These are phyloP conservation scores for Mesopsocus fuscifrons DNA, from an alignment of 2,888 invertebrate genomes.

Conservation along the genomic window DNA sequence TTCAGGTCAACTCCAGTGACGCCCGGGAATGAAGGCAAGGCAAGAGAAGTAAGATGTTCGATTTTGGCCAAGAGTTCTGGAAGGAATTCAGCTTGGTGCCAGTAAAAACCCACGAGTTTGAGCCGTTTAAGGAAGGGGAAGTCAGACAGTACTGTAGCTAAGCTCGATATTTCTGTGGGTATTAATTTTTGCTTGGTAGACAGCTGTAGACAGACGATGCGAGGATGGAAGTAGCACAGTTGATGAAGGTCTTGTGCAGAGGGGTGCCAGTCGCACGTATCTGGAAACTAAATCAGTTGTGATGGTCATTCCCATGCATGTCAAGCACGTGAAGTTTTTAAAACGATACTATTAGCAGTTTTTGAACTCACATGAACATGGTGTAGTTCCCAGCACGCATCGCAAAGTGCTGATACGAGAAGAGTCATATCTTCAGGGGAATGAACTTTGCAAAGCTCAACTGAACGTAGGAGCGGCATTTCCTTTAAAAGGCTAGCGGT, in stretches of 20 bases:
- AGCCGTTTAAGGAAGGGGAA: background rate
- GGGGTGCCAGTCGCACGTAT: background rate
- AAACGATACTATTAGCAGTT: no score
- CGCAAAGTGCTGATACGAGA: background rate
- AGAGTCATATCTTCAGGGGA: background rate
- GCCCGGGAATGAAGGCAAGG: background rate
- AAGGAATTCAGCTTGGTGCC: background rate
- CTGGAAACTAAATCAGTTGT: background rate
- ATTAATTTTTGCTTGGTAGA: background rate
- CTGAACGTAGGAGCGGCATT: background rate
- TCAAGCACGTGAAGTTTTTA: no score
- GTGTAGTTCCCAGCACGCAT: background rate
- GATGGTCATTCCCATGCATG: no score
- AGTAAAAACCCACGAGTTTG: background rate
- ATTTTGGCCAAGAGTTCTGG: background rate
- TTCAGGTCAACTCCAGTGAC: background rate
- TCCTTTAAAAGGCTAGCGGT: background rate
- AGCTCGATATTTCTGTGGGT: background rate
- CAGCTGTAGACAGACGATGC: background rate
- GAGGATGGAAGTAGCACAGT: background rate
- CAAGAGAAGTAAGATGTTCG: background rate
- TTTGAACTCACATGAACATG: background rate
- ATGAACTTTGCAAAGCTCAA: background rate
- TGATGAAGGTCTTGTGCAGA: background rate
- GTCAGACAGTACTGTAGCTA: background rate